Base-by-base conservation (phyloP, 1,140 invertebrate species). In the Cotesia chilonis region DNA sequence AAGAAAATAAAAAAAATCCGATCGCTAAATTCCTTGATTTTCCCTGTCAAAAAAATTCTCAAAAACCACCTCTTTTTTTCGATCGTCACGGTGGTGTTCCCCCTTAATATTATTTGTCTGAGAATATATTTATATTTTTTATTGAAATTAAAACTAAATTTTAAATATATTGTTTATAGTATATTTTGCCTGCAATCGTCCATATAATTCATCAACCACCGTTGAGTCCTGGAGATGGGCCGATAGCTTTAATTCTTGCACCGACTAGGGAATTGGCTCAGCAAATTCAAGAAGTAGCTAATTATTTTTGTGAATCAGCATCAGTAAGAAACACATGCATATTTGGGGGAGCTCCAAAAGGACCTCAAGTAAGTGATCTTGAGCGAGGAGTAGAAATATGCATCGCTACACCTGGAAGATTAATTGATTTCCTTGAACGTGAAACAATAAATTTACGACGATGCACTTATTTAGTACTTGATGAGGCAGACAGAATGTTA, bases 401-500 rank as follows among this genome's bases (percentile, higher is more conserved):
- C 10, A 95, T 99, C 81, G 96, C 97, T 0, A 99, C 98, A 52
- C 98, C 98, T 67, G 98, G 98, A 12, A 91, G 98, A 78, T 88
- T 99, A 9, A 96, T 99, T 83, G 98, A 99, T 88, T 98, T 99
- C 85, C 87, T 99, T 6, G 96, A 99, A 84, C 91, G 91, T 76
- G 94, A 93, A 4, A 94, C 93, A 67, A 98, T 95, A 1, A 98
- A 96, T 85, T 87, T 99, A 28, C 89, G 90, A 68, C 91, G 96
- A 61, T 96, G 95, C 80, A 98, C 96, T 51, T 99, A 98, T 85
- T 89, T 99, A 68, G 98, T 99, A 7, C 85, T 99, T 57, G 98
- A 99, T 88, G 98, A 99, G 88, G 98, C 98, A 78, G 98, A 99
- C 88, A 90, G 98, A 71, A 99, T 99, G 98, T 89, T 99, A 77